A percentile compares a stretch with the other conserved stretches of the same genome.
phyloP scores from a whole-genome alignment of 2,797 vertebrate genomes.

The Enteromius treurensis region DNA sequence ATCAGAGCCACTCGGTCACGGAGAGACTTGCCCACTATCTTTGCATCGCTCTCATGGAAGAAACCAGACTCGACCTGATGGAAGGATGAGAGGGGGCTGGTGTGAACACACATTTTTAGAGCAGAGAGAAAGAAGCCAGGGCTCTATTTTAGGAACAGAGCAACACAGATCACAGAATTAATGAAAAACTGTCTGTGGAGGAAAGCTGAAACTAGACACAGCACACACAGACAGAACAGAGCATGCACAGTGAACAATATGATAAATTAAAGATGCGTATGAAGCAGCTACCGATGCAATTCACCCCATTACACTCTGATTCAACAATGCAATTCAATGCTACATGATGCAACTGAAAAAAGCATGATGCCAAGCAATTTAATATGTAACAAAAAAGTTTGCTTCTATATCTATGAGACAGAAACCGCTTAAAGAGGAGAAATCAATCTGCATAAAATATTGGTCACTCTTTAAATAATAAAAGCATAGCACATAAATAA shows the following conservation, averaged over 20 bases:
- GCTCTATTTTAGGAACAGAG: constrained; percentile 18
- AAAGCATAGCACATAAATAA: background rate
- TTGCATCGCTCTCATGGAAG: constrained; percentile 94
- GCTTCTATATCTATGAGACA: background rate
- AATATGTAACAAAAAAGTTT: background rate
- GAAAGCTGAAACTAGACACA: background rate
- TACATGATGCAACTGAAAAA: background rate
- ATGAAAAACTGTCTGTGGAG: background rate
- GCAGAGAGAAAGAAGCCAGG: background rate
- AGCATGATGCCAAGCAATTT: background rate
- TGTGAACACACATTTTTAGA: background rate
- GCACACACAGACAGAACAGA: background rate
- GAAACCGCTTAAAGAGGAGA: background rate
- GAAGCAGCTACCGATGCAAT: background rate
- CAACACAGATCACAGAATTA: background rate
- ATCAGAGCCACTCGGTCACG: constrained; percentile 87
- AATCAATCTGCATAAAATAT: too few relatives aligned
- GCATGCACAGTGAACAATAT: background rate
- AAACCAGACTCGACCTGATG: constrained; percentile 92
- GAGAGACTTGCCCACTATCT: constrained; percentile 93
- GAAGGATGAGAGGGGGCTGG: background rate
- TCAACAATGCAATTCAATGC: background rate
- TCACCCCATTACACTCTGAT: background rate
- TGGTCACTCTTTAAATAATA: background rate
- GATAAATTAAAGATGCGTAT: background rate